Base-by-base conservation (phyloP, 2,888 invertebrate species). In the Cephus spinipes region DNA sequence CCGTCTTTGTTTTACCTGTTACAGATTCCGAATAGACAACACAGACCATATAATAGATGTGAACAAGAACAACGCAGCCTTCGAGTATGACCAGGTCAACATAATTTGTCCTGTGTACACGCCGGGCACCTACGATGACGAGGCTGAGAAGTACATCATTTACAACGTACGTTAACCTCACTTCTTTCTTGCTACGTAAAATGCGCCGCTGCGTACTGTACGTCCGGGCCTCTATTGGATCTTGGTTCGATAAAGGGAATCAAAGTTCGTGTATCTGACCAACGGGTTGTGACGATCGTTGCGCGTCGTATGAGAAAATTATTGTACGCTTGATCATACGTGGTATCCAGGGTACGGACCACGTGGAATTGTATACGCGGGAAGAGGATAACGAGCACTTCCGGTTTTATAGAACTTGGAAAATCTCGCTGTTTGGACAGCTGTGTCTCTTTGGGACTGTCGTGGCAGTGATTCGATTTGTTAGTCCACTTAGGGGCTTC, bases 11-110 rank as follows among this genome's bases (percentile, higher is more conserved):
- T 83, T 85, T 83, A 80, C 90, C 86, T 89, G 87, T 92, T 93
- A 84, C 94, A 94, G 94, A 95, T 98, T 98, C 93, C 96, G 98
- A 92, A 98, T 98, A 94, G 98, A 98, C 94, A 98, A 98, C 93
- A 98, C 98, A 75, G 98, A 98, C 93, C 98, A 98, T 92, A 97
- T 98, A 92, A 98, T 98, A 92, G 98, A 98, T 92, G 96, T 98
- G 88, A 98, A 98, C 93, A 96, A 97, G 92, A 97, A 97, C 85
- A 98, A 98, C 92, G 95, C 96, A 86, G 96, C 96, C 90, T 98
- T 97, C 92, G 98, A 98, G 92, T 98, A 97, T 92, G 98, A 98
- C 92, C 98, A 98, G 93, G 98, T 98, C 89, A 98, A 98, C 91
- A 96, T 98, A 92, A 97, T 98, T 91, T 98, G 98, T 93, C 98